Conservation (phyloP, 2,888 invertebrate genomes). For the Melipona bicolor region DNA sequence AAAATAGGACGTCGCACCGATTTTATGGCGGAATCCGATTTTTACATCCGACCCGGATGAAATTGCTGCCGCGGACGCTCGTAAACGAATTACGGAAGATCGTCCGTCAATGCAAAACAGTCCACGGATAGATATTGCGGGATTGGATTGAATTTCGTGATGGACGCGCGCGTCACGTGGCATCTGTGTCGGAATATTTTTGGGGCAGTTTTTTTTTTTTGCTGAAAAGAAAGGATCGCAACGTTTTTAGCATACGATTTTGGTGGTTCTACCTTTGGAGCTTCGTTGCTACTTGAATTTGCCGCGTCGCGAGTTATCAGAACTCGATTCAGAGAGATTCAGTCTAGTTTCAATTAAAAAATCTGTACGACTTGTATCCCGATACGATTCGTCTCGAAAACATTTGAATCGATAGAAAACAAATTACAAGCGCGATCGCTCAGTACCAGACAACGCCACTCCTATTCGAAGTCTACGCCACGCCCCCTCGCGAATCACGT, state of each 20-base stretch:
- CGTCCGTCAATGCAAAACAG: background rate
- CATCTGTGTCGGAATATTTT: background rate
- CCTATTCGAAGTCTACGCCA: too few species aligned
- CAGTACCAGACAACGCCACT: too few species aligned
- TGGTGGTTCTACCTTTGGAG: too few species aligned
- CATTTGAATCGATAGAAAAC: too few species aligned
- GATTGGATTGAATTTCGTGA: background rate
- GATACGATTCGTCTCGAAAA: too few species aligned
- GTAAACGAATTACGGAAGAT: constrained; percentile 33
- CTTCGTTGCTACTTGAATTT: too few species aligned
- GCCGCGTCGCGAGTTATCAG: too few species aligned
- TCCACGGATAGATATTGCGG: background rate
- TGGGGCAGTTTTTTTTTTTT: background rate
- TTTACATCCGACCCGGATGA: background rate
- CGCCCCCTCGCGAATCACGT: too few species aligned
- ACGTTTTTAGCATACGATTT: background rate
- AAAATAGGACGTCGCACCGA: constrained; percentile 6
- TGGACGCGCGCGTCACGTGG: background rate
- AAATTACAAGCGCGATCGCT: too few species aligned
- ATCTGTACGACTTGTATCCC: too few species aligned
- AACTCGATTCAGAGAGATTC: too few species aligned
- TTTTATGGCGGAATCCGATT: constrained; percentile 17
- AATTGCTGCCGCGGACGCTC: background rate
- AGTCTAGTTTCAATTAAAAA: too few species aligned
- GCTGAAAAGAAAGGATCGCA: background rate